Conservation (phyloP, 2,113 vertebrate genomes). For the Picathartes gymnocephalus region DNA sequence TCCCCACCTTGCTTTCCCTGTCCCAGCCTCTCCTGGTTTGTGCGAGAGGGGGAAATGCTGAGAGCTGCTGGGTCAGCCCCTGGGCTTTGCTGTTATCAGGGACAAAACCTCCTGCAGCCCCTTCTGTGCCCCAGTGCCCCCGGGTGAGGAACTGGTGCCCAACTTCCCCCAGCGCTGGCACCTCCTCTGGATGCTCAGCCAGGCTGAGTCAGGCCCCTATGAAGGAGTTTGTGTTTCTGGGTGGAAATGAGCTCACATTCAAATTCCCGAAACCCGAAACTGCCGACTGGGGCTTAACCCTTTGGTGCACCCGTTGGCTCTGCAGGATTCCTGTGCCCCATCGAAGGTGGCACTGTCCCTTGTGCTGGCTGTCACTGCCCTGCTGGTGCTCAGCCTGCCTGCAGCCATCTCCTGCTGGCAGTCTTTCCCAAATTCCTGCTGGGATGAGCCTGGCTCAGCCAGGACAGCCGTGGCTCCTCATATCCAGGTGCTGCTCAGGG, state of each 20-base stretch:
- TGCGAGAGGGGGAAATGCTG: rapidly evolving
- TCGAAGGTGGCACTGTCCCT: not conserved
- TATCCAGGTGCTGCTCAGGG: not conserved
- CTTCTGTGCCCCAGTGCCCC: not conserved
- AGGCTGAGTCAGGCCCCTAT: not conserved
- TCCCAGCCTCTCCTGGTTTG: not conserved
- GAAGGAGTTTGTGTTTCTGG: not conserved
- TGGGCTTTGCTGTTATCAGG: not conserved
- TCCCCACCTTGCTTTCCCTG: not conserved
- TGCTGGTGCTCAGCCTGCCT: not conserved
- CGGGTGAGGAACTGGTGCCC: not conserved
- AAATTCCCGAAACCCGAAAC: not conserved
- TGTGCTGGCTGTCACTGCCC: not conserved
- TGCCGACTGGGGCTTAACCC: not conserved
- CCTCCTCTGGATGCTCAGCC: not conserved
- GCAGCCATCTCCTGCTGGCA: not conserved
- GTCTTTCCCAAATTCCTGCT: not conserved
- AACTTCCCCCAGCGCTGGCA: not conserved
- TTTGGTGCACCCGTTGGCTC: not conserved
- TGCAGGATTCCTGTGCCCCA: not conserved
- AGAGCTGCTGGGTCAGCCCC: not conserved
- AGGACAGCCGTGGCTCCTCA: not conserved
- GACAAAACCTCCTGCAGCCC: not conserved
- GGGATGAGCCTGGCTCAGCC: not conserved
- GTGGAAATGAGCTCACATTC: not conserved